Percentiles rank a stretch among this genome's conserved stretches.
Conservation (phyloP, 2,797 vertebrate genomes). For the Argentina silus region DNA sequence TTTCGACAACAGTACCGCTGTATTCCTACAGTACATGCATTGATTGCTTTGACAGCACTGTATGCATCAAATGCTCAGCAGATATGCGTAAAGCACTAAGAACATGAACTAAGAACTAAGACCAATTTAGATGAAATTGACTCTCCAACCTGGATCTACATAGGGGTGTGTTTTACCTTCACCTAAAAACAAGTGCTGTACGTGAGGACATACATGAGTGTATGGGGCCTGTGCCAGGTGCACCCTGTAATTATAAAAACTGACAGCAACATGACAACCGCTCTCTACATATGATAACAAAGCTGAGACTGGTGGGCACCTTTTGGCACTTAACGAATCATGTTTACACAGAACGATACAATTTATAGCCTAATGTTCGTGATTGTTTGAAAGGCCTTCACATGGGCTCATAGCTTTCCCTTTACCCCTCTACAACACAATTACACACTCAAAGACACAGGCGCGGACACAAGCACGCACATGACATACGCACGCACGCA, state of each 20-base stretch:
- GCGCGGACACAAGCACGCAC: background rate
- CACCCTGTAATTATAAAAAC: slow-evolving; percentile 51
- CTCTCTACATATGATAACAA: slow-evolving; percentile 63
- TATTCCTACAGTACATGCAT: background rate
- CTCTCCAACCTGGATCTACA: too few species aligned
- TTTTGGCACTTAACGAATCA: slow-evolving; percentile 63
- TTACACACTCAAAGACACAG: background rate
- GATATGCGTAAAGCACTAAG: too few species aligned
- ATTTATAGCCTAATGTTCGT: slow-evolving; percentile 60
- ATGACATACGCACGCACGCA: background rate
- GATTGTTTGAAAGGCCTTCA: slow-evolving; percentile 70
- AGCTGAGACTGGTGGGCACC: slow-evolving; percentile 60
- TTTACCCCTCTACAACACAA: background rate
- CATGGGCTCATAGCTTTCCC: slow-evolving; percentile 42
- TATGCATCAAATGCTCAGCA: too few species aligned
- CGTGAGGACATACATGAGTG: background rate
- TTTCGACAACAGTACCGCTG: background rate
- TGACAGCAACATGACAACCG: slow-evolving; percentile 48
- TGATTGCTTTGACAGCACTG: background rate
- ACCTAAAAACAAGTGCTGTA: background rate
- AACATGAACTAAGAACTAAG: too few species aligned
- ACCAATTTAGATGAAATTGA: too few species aligned
- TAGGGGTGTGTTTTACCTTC: too few species aligned
- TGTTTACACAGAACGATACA: slow-evolving; percentile 64
- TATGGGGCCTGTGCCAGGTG: slow-evolving; percentile 43